Base-by-base conservation (phyloP, 2,888 invertebrate species). In the Athalia circularis region DNA sequence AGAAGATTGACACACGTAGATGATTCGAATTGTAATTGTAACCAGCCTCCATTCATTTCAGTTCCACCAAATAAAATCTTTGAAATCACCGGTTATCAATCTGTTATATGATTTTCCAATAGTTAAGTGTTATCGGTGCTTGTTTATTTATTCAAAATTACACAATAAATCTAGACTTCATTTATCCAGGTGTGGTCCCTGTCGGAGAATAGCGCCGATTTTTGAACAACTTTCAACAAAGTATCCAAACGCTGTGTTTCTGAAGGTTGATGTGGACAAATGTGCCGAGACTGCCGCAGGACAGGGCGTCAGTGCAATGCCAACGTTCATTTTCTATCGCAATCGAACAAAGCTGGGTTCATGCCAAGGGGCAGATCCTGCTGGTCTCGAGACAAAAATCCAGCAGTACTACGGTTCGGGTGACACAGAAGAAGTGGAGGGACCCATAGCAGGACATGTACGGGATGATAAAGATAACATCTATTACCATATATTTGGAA, bases 301-400 rank as follows among this genome's bases (percentile, higher is more conserved):
- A 11, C 96, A 99, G 88, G 97, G 97, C 77, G 96, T 99, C 61
- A 95, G 95, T 78, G 97, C 98, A 0, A 99, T 99, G 98, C 99
- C 99, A 45, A 99, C 99, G 0, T 99, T 99, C 88, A 94, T 98
- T 83, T 97, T 99, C 88, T 99, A 96, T 90, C 94, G 96, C 84
- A 98, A 96, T 89, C 93, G 94, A 93, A 93, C 94, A n/a, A 96
- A 95, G 91, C 93, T 99, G 86, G 98, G 97, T 88, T 92, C 94
- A 61, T 92, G 98, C 83, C 95, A 96, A 91, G 99, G 99, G 9
- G 98, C 98, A 0, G 96, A 99, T 91, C 92, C 96, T 0, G 91
- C 91, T 7, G 92, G 94, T 0, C 90, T 99, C 79, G 98, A 99
- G 91, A 94, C 93, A 64, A 98, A 98, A 92, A 96, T 99, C 80